A percentile compares a stretch with the other conserved stretches of the same genome.
These are phyloP conservation scores for Trinectes maculatus DNA, from an alignment of 2,113 vertebrate genomes.

Conservation along the genomic window DNA sequence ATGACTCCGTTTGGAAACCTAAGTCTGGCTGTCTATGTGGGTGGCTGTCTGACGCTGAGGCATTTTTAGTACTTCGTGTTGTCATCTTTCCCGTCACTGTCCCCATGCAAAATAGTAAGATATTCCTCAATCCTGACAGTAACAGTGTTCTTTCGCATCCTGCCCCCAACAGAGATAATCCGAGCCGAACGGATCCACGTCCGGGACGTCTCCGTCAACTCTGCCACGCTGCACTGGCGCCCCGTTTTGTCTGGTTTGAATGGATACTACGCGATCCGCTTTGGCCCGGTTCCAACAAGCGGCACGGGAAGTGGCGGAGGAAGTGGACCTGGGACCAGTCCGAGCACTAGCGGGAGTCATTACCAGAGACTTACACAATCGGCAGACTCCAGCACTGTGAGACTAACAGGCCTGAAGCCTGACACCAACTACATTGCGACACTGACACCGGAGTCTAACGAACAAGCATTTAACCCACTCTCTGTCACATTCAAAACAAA, in stretches of 20 bases:
- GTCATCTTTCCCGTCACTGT: conserved; percentile 7
- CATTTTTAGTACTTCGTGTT: conserved; percentile 36
- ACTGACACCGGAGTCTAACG: conserved; percentile 86
- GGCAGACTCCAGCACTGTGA: conserved; percentile 76
- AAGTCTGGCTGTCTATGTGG: conserved; percentile 45
- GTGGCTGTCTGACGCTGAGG: conserved; percentile 45
- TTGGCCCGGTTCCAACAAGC: conserved; percentile 63
- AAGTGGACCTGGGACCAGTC: conserved; percentile 59
- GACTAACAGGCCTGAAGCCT: conserved; percentile 81
- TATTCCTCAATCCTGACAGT: not conserved
- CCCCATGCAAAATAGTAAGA: conserved; percentile 4
- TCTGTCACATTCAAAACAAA: conserved; percentile 85
- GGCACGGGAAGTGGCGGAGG: conserved; percentile 4
- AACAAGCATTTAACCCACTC: conserved; percentile 78
- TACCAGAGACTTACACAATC: conserved; percentile 77
- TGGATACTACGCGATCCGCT: conserved; percentile 86
- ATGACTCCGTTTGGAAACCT: conserved; percentile 55
- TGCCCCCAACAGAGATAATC: conserved; percentile 83
- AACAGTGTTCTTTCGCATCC: not conserved
- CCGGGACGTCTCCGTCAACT: conserved; percentile 83
- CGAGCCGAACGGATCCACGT: conserved; percentile 84
- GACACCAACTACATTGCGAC: conserved; percentile 87
- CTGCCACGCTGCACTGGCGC: conserved; percentile 88
- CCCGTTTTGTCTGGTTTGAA: conserved; percentile 80
- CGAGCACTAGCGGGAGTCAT: conserved; percentile 51